Evolutionary conservation across 2,797 vertebrate genomes (phyloP).

Genomic region (Centroberyx gerrardi): DNA sequence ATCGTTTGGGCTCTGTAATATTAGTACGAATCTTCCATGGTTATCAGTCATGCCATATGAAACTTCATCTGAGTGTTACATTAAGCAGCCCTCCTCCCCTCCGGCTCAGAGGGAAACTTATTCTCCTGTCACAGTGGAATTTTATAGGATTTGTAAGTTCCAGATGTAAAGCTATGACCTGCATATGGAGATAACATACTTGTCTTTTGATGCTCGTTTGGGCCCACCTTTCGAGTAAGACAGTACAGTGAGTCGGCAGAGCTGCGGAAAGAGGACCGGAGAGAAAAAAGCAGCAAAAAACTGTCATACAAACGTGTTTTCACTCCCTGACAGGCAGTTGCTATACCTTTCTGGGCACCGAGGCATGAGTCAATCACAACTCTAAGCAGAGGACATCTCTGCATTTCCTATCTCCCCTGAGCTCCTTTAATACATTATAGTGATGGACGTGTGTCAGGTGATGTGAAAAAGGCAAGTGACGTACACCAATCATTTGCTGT

Average conservation of each 20-base stretch:
- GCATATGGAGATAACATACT: slow-evolving; percentile 50
- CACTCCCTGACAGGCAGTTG: slow-evolving; percentile 42
- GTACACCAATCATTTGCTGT: slow-evolving; percentile 66
- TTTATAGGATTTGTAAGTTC: slow-evolving; percentile 46
- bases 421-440: slow-evolving; percentile 57
- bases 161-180: slow-evolving; percentile 39
- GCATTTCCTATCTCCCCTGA: slow-evolving; percentile 53
- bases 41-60: slow-evolving; percentile 45
- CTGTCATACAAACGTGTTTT: slow-evolving; percentile 30
- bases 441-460: slow-evolving; percentile 78
- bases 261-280: slow-evolving; percentile 7
- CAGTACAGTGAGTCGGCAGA: slow-evolving; percentile 26
- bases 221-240: slow-evolving; percentile 20
- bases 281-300: slow-evolving; percentile 26
- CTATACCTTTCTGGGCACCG: slow-evolving; percentile 39
- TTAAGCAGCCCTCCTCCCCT: slow-evolving; percentile 35
- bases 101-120: slow-evolving; percentile 38
- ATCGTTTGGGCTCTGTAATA: slow-evolving; percentile 30
- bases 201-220: slow-evolving; percentile 39
- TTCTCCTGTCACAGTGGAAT: slow-evolving; percentile 41
- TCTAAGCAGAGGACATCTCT: slow-evolving; percentile 52
- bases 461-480: slow-evolving; percentile 60
- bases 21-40: slow-evolving; percentile 20
- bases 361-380: slow-evolving; percentile 75
- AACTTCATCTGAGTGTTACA: slow-evolving; percentile 20